Base-by-base conservation (phyloP, 2,797 vertebrate species). In the Onychomys leucogaster region DNA sequence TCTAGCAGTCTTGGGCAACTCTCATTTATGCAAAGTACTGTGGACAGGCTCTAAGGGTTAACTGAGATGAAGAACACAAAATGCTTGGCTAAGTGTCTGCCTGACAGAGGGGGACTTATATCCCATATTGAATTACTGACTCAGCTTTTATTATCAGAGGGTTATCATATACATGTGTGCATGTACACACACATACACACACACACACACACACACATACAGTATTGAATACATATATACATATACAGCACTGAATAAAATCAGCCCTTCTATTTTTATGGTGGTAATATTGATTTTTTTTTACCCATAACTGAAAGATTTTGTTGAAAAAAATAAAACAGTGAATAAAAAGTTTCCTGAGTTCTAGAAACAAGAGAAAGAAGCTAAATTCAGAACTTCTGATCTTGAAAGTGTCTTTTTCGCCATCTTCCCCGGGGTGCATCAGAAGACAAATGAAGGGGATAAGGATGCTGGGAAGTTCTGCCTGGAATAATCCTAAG, bases 301-400 rank as follows among this genome's bases (percentile, higher is more conserved):
- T 73, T 34, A 91, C 34, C 52, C 80, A 90, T 95, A 95, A 81
- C 23, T 49, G 61, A 89, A 91, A 77, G 81, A 52, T 77, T 97
- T 93, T 97, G 4, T 81, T 90, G 12, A 49, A 67, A 80, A 95
- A 89, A 95, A 73, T 95, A 75, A 89, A 91, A 78, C 52, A 52
- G 29, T 57, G 76, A 32, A 65, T 89, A 57, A 27, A 94, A 93
- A 69, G 87, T 91, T 85, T 78, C 63, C 46, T 82, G 52, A 77
- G 37, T 93, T 96, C 96, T 91, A 96, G 96, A 98, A 97, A 97
- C 96, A 97, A 96, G 97, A 89, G 13, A 7, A 91, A 97, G 89
- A 89, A 89, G 87, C 87, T 91, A 97, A 95, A 93, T 92, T 85
- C 84, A 63, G 90, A 94, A 95, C 63, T 90, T 95, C 69, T 96